Percentiles rank a stretch among this genome's conserved stretches.
Evolutionary conservation across 2,113 vertebrate genomes (phyloP).

Genomic region (Chloropsis hardwickii): DNA sequence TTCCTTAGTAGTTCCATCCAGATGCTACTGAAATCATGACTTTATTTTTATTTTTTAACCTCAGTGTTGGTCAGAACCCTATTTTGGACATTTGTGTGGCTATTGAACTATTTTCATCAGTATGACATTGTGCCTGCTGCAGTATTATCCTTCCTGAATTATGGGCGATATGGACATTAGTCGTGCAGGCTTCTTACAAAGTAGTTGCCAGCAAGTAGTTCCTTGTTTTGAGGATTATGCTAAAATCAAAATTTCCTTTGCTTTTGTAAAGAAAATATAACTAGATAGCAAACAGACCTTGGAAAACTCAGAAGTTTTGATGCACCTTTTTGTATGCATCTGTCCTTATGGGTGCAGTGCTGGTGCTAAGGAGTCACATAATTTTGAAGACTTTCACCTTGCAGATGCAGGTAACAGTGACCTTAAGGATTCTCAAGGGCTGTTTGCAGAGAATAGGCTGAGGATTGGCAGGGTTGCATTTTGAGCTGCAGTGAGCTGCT

Average conservation of each 20-base stretch:
- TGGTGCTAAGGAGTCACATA: not conserved
- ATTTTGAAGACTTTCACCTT: not conserved
- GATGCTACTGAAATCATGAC: not conserved
- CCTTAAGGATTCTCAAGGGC: not conserved
- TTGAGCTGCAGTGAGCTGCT: not conserved
- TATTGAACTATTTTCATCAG: not conserved
- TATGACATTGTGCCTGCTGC: not conserved
- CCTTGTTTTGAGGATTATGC: not conserved
- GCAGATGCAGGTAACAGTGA: not conserved
- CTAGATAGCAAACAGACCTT: not conserved
- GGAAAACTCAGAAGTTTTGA: not conserved
- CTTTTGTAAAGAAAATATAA: not conserved
- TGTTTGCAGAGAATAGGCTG: not conserved
- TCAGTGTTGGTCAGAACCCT: not conserved
- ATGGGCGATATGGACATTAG: accelerated
- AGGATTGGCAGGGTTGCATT: not conserved
- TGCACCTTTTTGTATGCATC: not conserved
- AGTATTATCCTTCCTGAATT: not conserved
- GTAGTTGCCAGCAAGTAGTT: not conserved
- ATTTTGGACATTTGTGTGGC: not conserved
- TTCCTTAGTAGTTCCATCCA: not conserved
- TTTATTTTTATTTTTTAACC: not conserved
- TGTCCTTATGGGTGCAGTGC: not conserved
- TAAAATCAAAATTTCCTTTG: not conserved
- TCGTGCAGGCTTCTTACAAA: not conserved